These are phyloP conservation scores for Cheirogaleus medius DNA, from an alignment of 2,113 vertebrate genomes.

Conservation along the genomic window DNA sequence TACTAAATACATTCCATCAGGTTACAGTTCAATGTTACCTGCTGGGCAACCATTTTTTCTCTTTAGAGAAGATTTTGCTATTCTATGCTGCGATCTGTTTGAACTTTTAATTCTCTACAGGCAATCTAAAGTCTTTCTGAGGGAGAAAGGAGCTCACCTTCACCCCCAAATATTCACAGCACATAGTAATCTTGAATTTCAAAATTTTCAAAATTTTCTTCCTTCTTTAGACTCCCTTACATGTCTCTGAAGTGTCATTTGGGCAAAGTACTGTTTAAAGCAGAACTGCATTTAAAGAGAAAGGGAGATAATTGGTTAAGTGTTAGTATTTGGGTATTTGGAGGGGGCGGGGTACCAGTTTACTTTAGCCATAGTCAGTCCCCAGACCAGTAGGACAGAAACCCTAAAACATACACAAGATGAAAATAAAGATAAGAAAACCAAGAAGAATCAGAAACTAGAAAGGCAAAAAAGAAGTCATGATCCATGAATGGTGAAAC, in stretches of 20 bases:
- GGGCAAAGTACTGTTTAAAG: neutral
- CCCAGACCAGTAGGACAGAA: neutral
- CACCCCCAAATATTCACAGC: neutral
- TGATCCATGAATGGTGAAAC: neutral
- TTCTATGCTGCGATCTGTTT: neutral
- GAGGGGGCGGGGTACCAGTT: neutral
- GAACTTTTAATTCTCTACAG: neutral
- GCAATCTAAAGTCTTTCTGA: slow-evolving; percentile 7
- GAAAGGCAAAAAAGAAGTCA: neutral
- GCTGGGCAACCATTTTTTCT: neutral
- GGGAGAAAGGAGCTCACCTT: slow-evolving; percentile 2
- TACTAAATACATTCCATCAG: neutral
- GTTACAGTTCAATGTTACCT: neutral
- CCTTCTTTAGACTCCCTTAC: neutral
- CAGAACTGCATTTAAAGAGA: neutral
- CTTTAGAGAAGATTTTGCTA: slow-evolving; percentile 5
- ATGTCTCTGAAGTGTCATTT: neutral
- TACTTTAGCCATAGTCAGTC: neutral
- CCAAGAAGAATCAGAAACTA: slow-evolving; percentile 19
- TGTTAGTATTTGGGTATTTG: neutral
- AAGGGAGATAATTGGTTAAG: neutral
- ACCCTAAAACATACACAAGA: neutral
- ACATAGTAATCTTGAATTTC: neutral
- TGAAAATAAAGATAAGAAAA: slow-evolving; percentile 44
- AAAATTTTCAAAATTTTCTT: no score